Conservation (phyloP, 2,888 invertebrate genomes). For the Cryptus armator region DNA sequence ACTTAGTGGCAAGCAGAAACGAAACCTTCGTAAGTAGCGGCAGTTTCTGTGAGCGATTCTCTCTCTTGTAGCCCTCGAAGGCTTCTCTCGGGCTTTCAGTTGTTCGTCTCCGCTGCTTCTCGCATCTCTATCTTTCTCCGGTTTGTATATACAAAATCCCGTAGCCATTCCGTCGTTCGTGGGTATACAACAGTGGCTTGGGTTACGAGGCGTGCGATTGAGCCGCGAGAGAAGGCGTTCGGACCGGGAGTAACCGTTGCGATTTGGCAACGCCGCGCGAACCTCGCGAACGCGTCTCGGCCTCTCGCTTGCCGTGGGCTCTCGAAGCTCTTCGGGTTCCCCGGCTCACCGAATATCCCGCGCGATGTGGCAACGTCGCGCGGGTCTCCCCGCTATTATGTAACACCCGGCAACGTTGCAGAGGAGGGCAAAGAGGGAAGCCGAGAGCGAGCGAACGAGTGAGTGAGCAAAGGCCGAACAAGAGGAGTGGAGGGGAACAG, state of each 20-base stretch:
- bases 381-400: conserved; percentile 80
- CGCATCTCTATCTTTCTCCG: conserved; percentile 38
- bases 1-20: not conserved
- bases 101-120: conserved; percentile 23
- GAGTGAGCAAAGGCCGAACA: not conserved
- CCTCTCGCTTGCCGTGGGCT: conserved; percentile 7
- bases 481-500: conserved; percentile 34
- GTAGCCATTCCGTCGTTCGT: conserved; percentile 58
- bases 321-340: not conserved
- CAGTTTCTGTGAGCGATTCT: not conserved
- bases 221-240: conserved; percentile 45
- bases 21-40: not conserved
- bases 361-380: conserved; percentile 77
- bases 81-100: conserved; percentile 60
- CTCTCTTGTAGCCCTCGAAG: conserved; percentile 62
- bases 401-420: conserved; percentile 84
- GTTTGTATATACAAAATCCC: not conserved
- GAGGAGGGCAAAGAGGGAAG: conserved; percentile 64
- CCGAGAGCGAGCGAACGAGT: conserved; percentile 50
- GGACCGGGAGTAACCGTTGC: conserved; percentile 53
- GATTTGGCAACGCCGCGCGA: conserved; percentile 73
- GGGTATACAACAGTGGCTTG: conserved; percentile 51
- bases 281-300: not conserved
- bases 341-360: not conserved
- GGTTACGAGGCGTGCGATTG: conserved; percentile 45